phyloP scores from a whole-genome alignment of 1,140 invertebrate species.

The Archivesica marissinica region DNA sequence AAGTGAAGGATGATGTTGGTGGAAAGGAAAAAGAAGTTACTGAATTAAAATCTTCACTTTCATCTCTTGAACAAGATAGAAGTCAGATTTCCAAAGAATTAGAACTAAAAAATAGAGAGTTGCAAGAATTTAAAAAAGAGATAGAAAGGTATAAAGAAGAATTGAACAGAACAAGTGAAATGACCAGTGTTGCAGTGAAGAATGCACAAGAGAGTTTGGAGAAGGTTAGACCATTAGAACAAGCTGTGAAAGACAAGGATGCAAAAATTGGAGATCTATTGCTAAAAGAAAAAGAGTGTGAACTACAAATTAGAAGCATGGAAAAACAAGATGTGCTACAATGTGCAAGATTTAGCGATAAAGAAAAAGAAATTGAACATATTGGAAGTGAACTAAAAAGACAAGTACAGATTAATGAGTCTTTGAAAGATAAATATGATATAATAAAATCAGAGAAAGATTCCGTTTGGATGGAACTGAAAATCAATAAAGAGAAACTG shows the following conservation, averaged over 20 bases:
- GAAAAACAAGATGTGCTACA: slow-evolving; percentile 14
- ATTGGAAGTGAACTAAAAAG: slow-evolving; percentile 18
- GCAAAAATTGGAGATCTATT: neutral
- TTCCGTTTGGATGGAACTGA: neutral
- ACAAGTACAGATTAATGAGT: neutral
- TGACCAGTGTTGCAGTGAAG: neutral
- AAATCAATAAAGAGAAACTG: neutral
- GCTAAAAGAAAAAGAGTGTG: slow-evolving; percentile 7
- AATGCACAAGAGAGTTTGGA: slow-evolving; percentile 30
- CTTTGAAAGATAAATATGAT: slow-evolving; percentile 18
- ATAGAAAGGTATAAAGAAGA: slow-evolving; percentile 33
- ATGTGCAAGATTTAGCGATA: neutral
- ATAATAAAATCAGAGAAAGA: neutral
- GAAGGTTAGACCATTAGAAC: slow-evolving; percentile 4
- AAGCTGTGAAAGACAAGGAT: neutral
- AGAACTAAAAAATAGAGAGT: neutral
- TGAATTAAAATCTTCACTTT: neutral
- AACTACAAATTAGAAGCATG: neutral
- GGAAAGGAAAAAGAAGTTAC: slow-evolving; percentile 27
- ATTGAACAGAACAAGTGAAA: slow-evolving; percentile 11
- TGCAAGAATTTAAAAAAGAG: neutral
- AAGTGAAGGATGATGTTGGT: neutral
- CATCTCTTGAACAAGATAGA: slow-evolving; percentile 24
- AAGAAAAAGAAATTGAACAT: slow-evolving; percentile 14
- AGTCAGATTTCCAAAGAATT: neutral